Evolutionary conservation across 2,888 invertebrate species (phyloP).

Genomic region (Cheilosia grossa): DNA sequence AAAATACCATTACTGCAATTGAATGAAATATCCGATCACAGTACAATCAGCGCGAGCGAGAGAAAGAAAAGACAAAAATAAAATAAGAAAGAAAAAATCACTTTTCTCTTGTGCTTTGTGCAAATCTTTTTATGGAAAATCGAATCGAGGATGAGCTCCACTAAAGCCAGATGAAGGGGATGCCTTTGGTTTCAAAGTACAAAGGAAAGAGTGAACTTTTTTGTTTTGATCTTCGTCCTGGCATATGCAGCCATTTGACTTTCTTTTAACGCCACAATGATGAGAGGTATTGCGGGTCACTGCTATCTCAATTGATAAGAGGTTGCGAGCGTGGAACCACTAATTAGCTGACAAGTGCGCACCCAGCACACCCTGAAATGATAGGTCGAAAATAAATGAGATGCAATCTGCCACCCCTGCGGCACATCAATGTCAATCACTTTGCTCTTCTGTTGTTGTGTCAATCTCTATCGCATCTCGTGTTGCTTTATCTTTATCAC

Average conservation of each 20-base stretch:
- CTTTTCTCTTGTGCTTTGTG: slow-evolving; percentile 45
- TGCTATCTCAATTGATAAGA: neutral
- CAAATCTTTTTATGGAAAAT: slow-evolving; percentile 62
- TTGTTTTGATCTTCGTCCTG: neutral
- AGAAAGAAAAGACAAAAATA: slow-evolving; percentile 8
- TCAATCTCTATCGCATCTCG: slow-evolving; percentile 41
- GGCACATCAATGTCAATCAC: slow-evolving; percentile 72
- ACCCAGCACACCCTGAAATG: slow-evolving; percentile 1
- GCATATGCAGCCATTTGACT: slow-evolving; percentile 50
- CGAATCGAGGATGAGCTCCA: slow-evolving; percentile 54
- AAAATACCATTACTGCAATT: slow-evolving; percentile 62
- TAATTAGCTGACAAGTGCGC: slow-evolving; percentile 63
- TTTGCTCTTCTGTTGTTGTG: slow-evolving; percentile 32
- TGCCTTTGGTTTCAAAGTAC: slow-evolving; percentile 15
- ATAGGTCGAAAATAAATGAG: slow-evolving; percentile 51
- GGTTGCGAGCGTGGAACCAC: slow-evolving; percentile 32
- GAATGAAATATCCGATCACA: slow-evolving; percentile 70
- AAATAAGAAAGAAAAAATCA: slow-evolving; percentile 13
- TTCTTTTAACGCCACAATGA: slow-evolving; percentile 54
- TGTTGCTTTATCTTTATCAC: slow-evolving; percentile 54
- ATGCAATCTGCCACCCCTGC: slow-evolving; percentile 66
- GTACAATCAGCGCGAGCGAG: slow-evolving; percentile 20
- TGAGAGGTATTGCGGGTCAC: slow-evolving; percentile 26
- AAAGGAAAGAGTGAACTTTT: slow-evolving; percentile 1
- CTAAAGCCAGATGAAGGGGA: slow-evolving; percentile 32